Conservation (phyloP, 2,113 vertebrate genomes). For the Cryptomyrus ogoouensis region DNA sequence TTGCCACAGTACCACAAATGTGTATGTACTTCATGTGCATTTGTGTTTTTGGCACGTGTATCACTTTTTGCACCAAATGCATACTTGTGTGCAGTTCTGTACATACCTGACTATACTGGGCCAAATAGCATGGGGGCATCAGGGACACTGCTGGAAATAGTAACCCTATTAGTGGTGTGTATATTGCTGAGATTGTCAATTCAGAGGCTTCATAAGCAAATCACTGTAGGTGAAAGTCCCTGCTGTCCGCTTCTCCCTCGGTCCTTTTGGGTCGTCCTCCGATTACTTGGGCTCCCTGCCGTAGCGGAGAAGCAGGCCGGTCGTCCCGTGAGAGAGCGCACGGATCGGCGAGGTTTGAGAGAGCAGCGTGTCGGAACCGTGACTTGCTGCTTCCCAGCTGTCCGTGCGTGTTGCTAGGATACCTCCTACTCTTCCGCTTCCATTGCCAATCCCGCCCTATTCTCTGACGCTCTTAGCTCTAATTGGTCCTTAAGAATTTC, state of each 20-base stretch:
- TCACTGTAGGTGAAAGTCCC: neutral
- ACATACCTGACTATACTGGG: neutral
- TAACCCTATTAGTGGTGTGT: neutral
- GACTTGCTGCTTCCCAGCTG: neutral
- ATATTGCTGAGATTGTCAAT: neutral
- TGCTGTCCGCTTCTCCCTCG: neutral
- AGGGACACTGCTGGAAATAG: neutral
- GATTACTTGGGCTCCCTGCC: neutral
- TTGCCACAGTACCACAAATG: neutral
- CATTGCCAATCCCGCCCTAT: neutral
- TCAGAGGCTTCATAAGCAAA: neutral
- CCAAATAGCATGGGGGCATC: neutral
- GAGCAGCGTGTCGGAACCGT: neutral
- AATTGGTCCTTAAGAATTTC: constrained; percentile 19
- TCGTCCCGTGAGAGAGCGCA: neutral
- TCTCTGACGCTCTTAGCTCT: neutral
- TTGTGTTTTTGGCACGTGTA: neutral
- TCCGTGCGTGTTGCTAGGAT: constrained; percentile 33
- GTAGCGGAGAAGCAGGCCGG: neutral
- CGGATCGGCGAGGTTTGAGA: neutral
- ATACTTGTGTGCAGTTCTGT: neutral
- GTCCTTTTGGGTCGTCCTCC: neutral
- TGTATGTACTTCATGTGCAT: neutral
- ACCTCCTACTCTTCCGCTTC: constrained; percentile 11
- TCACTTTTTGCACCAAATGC: neutral